These are phyloP conservation scores for Callipepla squamata DNA, from an alignment of 2,113 vertebrate species.

Conservation along the genomic window DNA sequence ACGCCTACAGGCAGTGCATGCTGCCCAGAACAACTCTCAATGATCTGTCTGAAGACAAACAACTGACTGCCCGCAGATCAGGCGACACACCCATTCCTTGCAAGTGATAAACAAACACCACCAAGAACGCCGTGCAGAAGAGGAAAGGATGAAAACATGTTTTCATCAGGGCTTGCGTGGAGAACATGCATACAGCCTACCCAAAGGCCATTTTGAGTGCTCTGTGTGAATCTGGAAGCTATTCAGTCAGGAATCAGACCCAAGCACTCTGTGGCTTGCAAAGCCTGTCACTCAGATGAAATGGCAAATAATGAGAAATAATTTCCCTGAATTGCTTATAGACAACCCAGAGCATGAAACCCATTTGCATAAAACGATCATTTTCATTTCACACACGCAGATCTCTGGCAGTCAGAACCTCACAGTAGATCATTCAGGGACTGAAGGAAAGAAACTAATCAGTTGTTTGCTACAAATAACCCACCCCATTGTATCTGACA, in stretches of 20 bases:
- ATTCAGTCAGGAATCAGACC: not conserved
- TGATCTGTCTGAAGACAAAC: not conserved
- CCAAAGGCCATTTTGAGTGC: not conserved
- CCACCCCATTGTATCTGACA: not conserved
- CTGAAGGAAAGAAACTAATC: conserved; percentile 22
- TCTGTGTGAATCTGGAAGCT: not conserved
- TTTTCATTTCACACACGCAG: conserved; percentile 38
- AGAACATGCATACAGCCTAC: rapidly evolving
- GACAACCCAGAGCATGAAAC: conserved; percentile 7
- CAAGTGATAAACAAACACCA: rapidly evolving
- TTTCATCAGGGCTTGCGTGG: not conserved
- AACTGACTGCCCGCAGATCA: rapidly evolving
- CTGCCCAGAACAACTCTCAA: not conserved
- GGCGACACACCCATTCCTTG: not conserved
- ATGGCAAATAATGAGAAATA: conserved; percentile 39
- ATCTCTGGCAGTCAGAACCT: conserved; percentile 31
- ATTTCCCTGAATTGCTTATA: conserved; percentile 12
- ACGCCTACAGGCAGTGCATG: not conserved
- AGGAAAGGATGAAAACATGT: not conserved
- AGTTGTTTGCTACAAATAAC: conserved; percentile 41
- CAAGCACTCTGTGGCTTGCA: not conserved
- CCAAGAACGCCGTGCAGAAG: rapidly evolving
- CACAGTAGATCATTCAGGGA: not conserved
- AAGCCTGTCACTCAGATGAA: not conserved
- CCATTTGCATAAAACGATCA: conserved; percentile 34